These are phyloP conservation scores for Caenorhabditis doughertyi DNA, from an alignment of 2,888 invertebrate genomes.

Conservation along the genomic window DNA sequence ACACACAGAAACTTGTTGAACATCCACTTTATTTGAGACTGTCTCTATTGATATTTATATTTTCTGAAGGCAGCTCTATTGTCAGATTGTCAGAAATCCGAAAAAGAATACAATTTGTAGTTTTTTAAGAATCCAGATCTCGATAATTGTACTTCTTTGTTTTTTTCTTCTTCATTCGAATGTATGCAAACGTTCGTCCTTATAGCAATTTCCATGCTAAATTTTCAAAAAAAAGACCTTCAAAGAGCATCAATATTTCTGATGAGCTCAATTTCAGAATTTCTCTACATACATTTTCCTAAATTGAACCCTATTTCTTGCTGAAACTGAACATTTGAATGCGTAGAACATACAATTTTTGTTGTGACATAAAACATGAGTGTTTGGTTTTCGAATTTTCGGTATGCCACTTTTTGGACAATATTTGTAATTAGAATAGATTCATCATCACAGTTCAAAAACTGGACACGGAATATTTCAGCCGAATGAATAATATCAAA, in stretches of 20 bases:
- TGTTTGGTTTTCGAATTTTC: constrained; percentile 1
- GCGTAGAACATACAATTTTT: too few species aligned
- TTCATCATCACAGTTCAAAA: too few species aligned
- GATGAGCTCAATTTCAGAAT: not conserved
- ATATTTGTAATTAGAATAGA: too few species aligned
- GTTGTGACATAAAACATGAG: too few species aligned
- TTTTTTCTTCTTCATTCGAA: not conserved
- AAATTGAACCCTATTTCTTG: not conserved
- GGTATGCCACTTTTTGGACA: not conserved
- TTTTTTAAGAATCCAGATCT: too few species aligned
- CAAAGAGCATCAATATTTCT: too few species aligned
- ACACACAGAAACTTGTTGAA: constrained; percentile 49
- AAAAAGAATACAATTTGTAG: not conserved
- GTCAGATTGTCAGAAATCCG: too few species aligned
- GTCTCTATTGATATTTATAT: not conserved
- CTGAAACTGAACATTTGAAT: too few species aligned
- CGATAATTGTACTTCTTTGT: too few species aligned
- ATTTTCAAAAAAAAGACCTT: not conserved
- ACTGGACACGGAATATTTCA: too few species aligned
- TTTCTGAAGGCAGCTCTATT: too few species aligned
- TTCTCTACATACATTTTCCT: not conserved
- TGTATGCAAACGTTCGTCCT: not conserved
- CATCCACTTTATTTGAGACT: constrained; percentile 25
- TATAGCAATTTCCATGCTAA: not conserved
- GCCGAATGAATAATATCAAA: too few species aligned